Base-by-base conservation (phyloP, 64 coral and sea anemone genomes). In the Dendronephthya gigantea region DNA sequence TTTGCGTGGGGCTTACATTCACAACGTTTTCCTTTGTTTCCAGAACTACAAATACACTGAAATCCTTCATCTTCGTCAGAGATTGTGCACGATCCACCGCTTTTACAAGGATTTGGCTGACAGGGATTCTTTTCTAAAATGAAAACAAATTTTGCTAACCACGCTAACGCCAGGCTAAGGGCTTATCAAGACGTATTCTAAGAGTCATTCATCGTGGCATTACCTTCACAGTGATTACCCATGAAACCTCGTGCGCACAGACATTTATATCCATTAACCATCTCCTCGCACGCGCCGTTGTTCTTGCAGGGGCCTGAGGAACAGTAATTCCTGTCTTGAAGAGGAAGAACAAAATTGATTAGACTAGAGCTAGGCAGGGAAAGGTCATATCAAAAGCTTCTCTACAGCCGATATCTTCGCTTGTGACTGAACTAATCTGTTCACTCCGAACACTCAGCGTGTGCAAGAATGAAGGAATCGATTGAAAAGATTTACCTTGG, bases 21-120 rank as follows among this genome's bases (percentile, higher is more conserved):
- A 45, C 91, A 93, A 48, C 69, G 85, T 68, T 70, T 87, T 14
- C 91, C 91, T 81, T 89, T 93, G 35, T 85, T 89, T 51, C 91
- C 91, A 27, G 87, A 87, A 15, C 84, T 32, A 58, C 91, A 93
- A 30, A 82, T 86, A 35, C 91, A 93, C 32, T 87, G 89, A 35
- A 86, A 93, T 4, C 91, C 91, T 79, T 79, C 72, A 19, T 79
- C 72, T 34, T 79, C 72, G 36, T 79, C 72, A 79, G 72, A 79
- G 11, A 79, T 79, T 19, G 72, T 79, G 40, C 94, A 97, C 11
- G 94, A 93, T 40, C 91, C 94, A 23, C 91, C 94, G 58, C 90
- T 97, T 9, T 88, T 84, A 36, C 94, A 97, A 7, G 94, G 94
- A 55, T 87, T 97, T 17, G 94, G 94, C 10, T 97, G 91, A 43